These are phyloP conservation scores for Hypena proboscidalis DNA, from an alignment of 2,888 invertebrate species.

Conservation along the genomic window DNA sequence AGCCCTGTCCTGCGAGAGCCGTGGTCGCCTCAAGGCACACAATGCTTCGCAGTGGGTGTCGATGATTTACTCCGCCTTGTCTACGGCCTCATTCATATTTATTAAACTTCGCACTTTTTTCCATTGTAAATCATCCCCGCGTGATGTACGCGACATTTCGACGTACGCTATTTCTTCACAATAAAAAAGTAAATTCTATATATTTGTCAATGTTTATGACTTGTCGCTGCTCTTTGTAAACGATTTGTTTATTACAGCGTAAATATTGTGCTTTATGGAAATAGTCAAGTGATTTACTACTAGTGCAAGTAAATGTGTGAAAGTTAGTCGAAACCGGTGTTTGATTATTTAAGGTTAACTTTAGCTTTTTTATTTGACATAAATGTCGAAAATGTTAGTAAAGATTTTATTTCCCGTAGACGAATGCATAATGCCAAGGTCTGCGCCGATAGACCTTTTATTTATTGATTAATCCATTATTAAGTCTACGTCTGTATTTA, in stretches of 20 bases:
- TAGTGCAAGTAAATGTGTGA: constrained; percentile 5
- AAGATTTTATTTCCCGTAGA: neutral
- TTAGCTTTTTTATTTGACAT: neutral
- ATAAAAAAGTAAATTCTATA: constrained; percentile 14
- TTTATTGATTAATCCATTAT: too few relatives aligned
- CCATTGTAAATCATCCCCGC: constrained; percentile 64
- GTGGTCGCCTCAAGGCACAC: constrained; percentile 40
- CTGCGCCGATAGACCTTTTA: too few relatives aligned
- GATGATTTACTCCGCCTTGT: constrained; percentile 69
- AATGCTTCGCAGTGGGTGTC: constrained; percentile 75
- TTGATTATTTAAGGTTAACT: neutral
- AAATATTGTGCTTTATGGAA: constrained; percentile 29
- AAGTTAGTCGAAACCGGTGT: neutral
- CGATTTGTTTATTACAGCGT: constrained; percentile 17
- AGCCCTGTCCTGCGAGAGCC: neutral
- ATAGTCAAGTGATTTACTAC: constrained; percentile 21
- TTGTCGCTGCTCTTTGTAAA: constrained; percentile 12
- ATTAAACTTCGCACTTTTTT: constrained; percentile 72
- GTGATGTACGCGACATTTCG: constrained; percentile 65
- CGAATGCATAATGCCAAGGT: too few relatives aligned
- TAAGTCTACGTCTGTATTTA: neutral
- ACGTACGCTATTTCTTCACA: constrained; percentile 46
- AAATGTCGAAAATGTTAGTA: constrained; percentile 2
- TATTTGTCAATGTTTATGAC: constrained; percentile 32
- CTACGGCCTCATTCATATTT: constrained; percentile 75